These are phyloP conservation scores for Aphaenogaster rudis DNA, from an alignment of 1,140 invertebrate species.

Conservation along the genomic window DNA sequence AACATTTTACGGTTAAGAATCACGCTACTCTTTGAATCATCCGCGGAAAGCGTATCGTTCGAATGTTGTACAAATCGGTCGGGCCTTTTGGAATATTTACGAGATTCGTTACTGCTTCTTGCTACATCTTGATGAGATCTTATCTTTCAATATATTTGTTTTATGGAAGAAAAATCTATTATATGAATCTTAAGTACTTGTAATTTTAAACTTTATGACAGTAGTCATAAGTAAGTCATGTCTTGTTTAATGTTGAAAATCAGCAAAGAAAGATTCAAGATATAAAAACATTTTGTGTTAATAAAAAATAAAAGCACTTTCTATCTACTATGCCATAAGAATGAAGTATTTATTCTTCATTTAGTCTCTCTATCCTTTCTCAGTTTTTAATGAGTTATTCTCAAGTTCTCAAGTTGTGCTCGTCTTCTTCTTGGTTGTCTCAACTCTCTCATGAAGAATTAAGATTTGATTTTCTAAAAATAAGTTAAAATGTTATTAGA, in stretches of 20 bases:
- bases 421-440: background rate
- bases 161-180: background rate
- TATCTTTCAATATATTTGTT: constrained; percentile 10
- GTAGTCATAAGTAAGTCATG: background rate
- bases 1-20: background rate
- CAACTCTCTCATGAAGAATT: background rate
- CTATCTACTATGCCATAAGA: background rate
- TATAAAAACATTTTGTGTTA: background rate
- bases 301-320: background rate
- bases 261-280: background rate
- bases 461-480: background rate
- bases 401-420: background rate
- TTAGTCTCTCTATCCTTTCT: background rate
- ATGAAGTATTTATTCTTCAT: background rate
- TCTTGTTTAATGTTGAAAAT: background rate
- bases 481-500: constrained; percentile 4
- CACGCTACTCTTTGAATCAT: background rate
- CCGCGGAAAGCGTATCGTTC: background rate
- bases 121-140: background rate
- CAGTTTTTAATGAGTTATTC: constrained; percentile 4
- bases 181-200: background rate
- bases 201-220: background rate
- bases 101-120: background rate
- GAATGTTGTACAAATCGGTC: constrained; percentile 4
- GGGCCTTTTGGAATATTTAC: background rate